Conservation (phyloP, 2,797 vertebrate species). For the Paedocypris micromegethes region DNA sequence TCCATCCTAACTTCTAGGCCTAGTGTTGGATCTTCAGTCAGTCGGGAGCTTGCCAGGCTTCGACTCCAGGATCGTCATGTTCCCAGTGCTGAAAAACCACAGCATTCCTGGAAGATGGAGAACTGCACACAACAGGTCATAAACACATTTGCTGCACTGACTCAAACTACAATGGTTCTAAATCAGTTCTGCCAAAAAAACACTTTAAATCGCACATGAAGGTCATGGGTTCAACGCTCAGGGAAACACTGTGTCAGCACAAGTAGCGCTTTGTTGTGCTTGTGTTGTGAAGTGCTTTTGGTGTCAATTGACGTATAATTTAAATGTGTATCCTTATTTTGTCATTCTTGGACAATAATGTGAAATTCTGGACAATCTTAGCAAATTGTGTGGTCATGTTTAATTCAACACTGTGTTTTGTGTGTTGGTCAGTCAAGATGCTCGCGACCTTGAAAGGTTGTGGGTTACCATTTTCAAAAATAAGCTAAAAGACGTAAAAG, state of each 20-base stretch:
- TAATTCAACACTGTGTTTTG: background rate
- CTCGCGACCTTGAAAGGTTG: too few species aligned
- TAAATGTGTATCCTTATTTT: background rate
- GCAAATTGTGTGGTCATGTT: background rate
- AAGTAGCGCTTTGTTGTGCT: too few species aligned
- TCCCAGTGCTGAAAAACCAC: background rate
- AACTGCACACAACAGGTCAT: slow-evolving; percentile 36
- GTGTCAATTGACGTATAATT: background rate
- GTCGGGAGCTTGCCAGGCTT: slow-evolving; percentile 29
- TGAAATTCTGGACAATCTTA: background rate
- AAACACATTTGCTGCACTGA: background rate
- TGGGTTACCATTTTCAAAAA: too few species aligned
- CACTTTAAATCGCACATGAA: too few species aligned
- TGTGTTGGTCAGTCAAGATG: background rate
- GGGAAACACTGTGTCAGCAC: too few species aligned
- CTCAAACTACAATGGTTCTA: background rate
- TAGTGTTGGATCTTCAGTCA: slow-evolving; percentile 11
- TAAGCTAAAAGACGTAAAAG: too few species aligned
- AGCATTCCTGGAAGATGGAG: slow-evolving; percentile 13
- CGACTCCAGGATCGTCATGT: slow-evolving; percentile 34
- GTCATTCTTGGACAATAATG: background rate
- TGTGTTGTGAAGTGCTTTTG: too few species aligned
- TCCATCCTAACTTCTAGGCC: slow-evolving; percentile 26
- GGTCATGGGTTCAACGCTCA: too few species aligned
- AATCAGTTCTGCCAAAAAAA: too few species aligned